A percentile compares a stretch with the other conserved stretches of the same genome.
Conservation (phyloP, 64 coral and sea anemone genomes). For the Pachyseris speciosa region DNA sequence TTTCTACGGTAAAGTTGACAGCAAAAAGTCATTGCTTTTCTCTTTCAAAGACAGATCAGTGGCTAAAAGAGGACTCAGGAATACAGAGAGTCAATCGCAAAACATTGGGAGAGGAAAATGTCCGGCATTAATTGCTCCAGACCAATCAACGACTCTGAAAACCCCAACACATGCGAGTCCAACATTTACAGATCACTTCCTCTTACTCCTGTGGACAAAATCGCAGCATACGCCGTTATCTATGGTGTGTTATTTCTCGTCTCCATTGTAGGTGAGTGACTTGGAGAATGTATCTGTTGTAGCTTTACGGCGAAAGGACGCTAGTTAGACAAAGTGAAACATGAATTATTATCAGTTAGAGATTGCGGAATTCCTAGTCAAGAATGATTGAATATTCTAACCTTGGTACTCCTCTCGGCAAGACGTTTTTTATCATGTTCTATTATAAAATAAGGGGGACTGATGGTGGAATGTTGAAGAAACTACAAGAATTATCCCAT, state of each 20-base stretch:
- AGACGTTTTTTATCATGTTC: too few relatives aligned
- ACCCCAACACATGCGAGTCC: background rate
- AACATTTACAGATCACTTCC: background rate
- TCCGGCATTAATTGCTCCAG: background rate
- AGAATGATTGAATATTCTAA: too few relatives aligned
- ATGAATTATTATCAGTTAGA: too few relatives aligned
- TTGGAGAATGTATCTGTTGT: too few relatives aligned
- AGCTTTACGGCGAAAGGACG: too few relatives aligned
- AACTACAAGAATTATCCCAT: too few relatives aligned
- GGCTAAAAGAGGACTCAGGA: too few relatives aligned
- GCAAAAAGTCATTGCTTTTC: background rate
- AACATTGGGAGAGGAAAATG: background rate
- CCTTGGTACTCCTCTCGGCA: too few relatives aligned
- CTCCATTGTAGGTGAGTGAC: conserved; percentile 28
- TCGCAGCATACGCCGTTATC: conserved; percentile 13
- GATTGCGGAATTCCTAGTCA: too few relatives aligned
- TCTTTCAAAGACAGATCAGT: background rate
- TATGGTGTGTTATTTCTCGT: conserved; percentile 50
- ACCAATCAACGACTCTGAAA: background rate
- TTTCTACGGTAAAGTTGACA: conserved; percentile 21
- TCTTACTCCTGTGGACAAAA: conserved; percentile 20
- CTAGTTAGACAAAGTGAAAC: too few relatives aligned
- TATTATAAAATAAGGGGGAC: too few relatives aligned
- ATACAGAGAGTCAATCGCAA: background rate
- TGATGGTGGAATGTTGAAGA: too few relatives aligned